Evolutionary conservation across 2,888 invertebrate genomes (phyloP), one percentile per base, ranked within the genome.

Genomic region (Oxyteleia sp.): DNA sequence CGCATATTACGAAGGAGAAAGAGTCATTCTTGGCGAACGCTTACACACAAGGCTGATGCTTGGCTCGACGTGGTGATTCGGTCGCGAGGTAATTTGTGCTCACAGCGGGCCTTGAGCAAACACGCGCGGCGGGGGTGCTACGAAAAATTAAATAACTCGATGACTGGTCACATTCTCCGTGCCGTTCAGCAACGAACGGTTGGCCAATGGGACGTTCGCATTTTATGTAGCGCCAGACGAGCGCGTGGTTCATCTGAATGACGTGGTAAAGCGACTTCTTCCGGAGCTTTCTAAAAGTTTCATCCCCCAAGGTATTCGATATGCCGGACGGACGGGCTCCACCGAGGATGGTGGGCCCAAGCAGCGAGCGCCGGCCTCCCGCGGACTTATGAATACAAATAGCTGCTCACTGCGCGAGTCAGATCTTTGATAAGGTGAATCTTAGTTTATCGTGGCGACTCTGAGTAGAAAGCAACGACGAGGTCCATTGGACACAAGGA

Each of bases 31-130:
- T 66, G 47, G 69, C 51, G 78, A 81, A 61, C 80, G 74, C 59
- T 78, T 83, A 35, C 78, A 45, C 78, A 82, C 47, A 72, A 63
- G 49, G 8, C 61, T 51, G 55, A 66, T 45, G 53, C 16, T 61
- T 18, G 55, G 86, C 86, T 84, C 84, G 89, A 91, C 91, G 92
- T 91, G 92, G 92, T 91, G 92, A 92, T 94, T 93, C 93, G 93
- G 93, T 94, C 94, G 94, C 94, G 94, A 95, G 94, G 94, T 94
- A 95, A 95, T 95, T 95, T 95, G 95, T 95, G 95, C 94, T 94
- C 95, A 92, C 95, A 95, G 95, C 95, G 92, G 95, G 95, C 92
- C 93, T 81, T 94, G 94, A 94, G 94, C 94, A 95, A 95, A 95
- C 94, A 94, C 92, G 94, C 94, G 90, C 93, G 90, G 91, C 93